These are phyloP conservation scores for Odontocolon sp. DNA, from an alignment of 2,888 invertebrate species.

Conservation along the genomic window DNA sequence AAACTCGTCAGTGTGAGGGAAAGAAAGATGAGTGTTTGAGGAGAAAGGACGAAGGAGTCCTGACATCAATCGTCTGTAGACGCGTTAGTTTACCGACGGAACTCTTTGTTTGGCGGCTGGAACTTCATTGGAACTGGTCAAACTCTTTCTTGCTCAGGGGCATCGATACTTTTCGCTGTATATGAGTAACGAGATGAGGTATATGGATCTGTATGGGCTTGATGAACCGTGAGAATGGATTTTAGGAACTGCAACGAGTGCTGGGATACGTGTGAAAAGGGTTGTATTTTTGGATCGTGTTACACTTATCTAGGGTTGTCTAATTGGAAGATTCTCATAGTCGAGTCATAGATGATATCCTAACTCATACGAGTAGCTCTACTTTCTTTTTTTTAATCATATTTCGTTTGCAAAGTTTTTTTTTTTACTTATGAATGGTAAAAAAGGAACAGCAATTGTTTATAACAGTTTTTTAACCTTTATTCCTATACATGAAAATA, in stretches of 20 bases:
- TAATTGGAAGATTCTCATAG: neutral
- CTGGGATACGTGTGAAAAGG: constrained; percentile 14
- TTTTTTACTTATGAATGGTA: too few species aligned
- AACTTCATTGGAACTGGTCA: constrained; percentile 4
- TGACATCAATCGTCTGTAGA: constrained; percentile 21
- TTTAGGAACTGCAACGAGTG: constrained; percentile 10
- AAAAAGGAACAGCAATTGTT: too few species aligned
- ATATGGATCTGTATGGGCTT: neutral
- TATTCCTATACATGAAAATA: too few species aligned
- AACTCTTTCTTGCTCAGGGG: constrained; percentile 12
- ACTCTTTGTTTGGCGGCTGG: neutral
- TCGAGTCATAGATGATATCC: constrained; percentile 2
- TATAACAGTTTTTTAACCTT: too few species aligned
- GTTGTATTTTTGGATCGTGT: constrained; percentile 24
- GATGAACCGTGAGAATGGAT: constrained; percentile 40
- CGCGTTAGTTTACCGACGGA: constrained; percentile 39
- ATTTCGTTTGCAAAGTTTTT: too few species aligned
- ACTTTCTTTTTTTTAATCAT: too few species aligned
- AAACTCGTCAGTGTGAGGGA: constrained; percentile 54
- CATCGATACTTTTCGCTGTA: constrained; percentile 2
- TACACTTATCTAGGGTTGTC: neutral
- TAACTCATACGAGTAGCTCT: too few species aligned
- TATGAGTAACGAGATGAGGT: constrained; percentile 22
- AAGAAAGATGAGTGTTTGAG: constrained; percentile 43
- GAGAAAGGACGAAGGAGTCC: neutral